These are phyloP conservation scores for Lathamus discolor DNA, from an alignment of 2,113 vertebrate species.

Conservation along the genomic window DNA sequence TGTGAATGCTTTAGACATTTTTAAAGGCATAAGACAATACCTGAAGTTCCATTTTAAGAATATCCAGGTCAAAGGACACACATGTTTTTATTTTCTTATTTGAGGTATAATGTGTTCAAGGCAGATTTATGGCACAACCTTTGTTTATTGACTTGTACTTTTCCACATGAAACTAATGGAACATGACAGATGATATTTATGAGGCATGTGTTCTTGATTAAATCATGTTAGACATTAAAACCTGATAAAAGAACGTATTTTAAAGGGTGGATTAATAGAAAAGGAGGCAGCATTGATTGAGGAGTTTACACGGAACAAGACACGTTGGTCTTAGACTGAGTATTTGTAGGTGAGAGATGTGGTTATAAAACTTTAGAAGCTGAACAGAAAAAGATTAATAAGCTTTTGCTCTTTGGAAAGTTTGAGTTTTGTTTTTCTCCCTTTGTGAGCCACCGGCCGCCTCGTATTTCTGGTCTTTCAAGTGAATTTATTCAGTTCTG, in stretches of 20 bases:
- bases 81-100: conserved; percentile 84
- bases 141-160: conserved; percentile 86
- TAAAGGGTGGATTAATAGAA: conserved; percentile 75
- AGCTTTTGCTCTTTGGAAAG: conserved; percentile 27
- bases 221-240: conserved; percentile 84
- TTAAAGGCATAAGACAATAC: conserved; percentile 74
- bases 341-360: conserved; percentile 48
- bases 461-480: conserved; percentile 24
- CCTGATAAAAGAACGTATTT: conserved; percentile 81
- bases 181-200: conserved; percentile 85
- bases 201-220: conserved; percentile 83
- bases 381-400: conserved; percentile 42
- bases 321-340: conserved; percentile 35
- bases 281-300: conserved; percentile 69
- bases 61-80: conserved; percentile 82
- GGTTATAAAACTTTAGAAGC: conserved; percentile 52
- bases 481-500: conserved; percentile 18
- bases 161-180: conserved; percentile 82
- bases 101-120: conserved; percentile 85
- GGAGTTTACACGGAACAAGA: conserved; percentile 58
- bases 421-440: conserved; percentile 2
- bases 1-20: conserved; percentile 71
- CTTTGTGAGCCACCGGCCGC: neutral
- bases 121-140: conserved; percentile 84
- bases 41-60: conserved; percentile 74